Percentiles rank a stretch among this genome's conserved stretches.
Conservation (phyloP, 1,140 invertebrate species). For the Tyrophagus putrescentiae region DNA sequence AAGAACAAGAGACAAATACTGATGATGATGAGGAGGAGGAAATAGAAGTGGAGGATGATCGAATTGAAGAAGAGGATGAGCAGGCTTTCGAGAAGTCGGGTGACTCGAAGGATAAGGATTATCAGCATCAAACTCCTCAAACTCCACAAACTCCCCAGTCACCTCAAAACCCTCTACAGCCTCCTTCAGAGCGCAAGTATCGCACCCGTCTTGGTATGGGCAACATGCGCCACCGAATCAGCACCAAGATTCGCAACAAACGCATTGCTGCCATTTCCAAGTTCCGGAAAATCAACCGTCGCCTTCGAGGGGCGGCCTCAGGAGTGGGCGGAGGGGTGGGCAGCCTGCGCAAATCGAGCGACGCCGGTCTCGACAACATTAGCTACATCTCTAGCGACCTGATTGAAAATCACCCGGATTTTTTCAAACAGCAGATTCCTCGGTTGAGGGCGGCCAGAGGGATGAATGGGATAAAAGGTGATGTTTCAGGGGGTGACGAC, state of each 20-base stretch:
- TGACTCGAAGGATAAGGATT: too few relatives aligned
- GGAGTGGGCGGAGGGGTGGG: background rate
- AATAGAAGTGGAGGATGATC: too few relatives aligned
- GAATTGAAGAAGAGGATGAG: too few relatives aligned
- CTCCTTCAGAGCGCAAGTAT: too few relatives aligned
- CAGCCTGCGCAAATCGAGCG: background rate
- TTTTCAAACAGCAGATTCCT: slow-evolving; percentile 9
- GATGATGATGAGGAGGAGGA: too few relatives aligned
- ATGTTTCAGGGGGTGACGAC: too few relatives aligned
- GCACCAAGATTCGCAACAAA: background rate
- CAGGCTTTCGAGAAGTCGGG: too few relatives aligned
- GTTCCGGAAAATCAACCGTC: slow-evolving; percentile 3
- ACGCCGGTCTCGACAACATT: background rate
- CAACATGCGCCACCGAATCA: background rate
- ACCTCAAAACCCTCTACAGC: too few relatives aligned
- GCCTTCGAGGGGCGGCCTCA: background rate
- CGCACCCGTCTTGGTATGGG: background rate
- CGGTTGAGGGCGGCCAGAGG: slow-evolving; percentile 12
- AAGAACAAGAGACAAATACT: too few relatives aligned
- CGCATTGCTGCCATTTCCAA: background rate
- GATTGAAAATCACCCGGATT: background rate
- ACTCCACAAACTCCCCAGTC: too few relatives aligned
- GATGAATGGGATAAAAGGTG: too few relatives aligned
- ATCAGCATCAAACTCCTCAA: too few relatives aligned
- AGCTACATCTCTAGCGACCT: background rate